Base-by-base conservation (phyloP, 2,888 invertebrate species). In the Andrena marginata region DNA sequence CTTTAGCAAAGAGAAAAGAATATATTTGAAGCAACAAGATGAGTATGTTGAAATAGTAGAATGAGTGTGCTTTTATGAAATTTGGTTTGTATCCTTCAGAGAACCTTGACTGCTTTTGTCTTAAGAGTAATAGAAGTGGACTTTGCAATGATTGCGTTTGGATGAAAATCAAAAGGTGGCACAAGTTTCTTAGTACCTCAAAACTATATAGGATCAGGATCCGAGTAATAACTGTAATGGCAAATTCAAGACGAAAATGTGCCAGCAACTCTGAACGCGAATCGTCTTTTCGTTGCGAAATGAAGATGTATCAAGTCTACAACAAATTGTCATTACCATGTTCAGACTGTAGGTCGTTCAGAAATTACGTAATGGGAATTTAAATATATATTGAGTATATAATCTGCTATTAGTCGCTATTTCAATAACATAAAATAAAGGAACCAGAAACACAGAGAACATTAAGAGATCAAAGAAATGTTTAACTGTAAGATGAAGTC, bases 281-380 rank as follows among this genome's bases (percentile, higher is more conserved):
- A 72, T 84, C 65, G 79, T 77, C 77, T 85, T 82, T 82, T 69
- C 76, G 77, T 80, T 84, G 35, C 65, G 35, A 84, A 76, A 78
- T 76, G 62, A 76, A 71, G 69, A 67, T 82, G 74, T 65, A 75
- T 77, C 79, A 76, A 87, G 77, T 80, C 77, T 77, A 78, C 16
- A 72, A 78, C 42, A 77, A 67, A 69, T 73, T 77, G 51, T 82
- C 72, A 62, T 75, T 73, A 73, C 62, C 33, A 63, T 51, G 68
- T 69, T 67, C 68, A 80, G 86, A 51, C 49, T 74, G 62, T 82
- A 73, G 77, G 89, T 88, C 85, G 89, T 85, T 88, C 82, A 75
- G 33, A 88, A 89, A 89, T 89, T 89, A 89, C 89, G 88, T 84
- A 87, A 89, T 87, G 88, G 85, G 89, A 75, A 82, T 67, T 75